Percentiles rank a stretch among this genome's conserved stretches.
These are phyloP conservation scores for Cliona cf. orientalis DNA, from an alignment of 37 sponge, comb jelly and placozoan genomes.

Conservation along the genomic window DNA sequence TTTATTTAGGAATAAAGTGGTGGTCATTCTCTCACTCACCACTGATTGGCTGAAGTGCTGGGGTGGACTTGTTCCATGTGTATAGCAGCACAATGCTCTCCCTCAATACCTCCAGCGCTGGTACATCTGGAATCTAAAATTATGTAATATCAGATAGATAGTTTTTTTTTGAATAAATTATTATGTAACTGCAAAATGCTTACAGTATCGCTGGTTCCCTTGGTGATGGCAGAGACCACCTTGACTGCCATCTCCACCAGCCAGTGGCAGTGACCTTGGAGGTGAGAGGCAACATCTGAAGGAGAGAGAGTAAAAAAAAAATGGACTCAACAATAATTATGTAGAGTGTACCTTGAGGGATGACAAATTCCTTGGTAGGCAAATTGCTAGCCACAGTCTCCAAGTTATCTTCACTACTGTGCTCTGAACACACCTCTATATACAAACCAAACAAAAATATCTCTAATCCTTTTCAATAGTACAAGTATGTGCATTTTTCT, in stretches of 20 bases:
- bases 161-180: too few species aligned
- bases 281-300: conserved; percentile 37
- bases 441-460: background rate
- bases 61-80: conserved; percentile 50
- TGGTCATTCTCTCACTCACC: conserved; percentile 1
- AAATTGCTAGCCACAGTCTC: conserved; percentile 28
- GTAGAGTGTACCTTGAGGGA: conserved; percentile 21
- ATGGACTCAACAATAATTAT: background rate
- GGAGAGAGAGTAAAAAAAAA: background rate
- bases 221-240: conserved; percentile 31
- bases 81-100: conserved; percentile 45
- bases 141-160: background rate
- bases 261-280: conserved; percentile 70
- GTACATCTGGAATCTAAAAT: conserved; percentile 24
- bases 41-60: conserved; percentile 23
- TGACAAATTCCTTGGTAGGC: conserved; percentile 8
- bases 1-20: background rate
- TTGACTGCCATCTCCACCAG: conserved; percentile 52
- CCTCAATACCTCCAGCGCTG: conserved; percentile 28
- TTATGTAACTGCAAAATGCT: too few species aligned
- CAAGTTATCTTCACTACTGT: conserved; percentile 41
- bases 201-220: background rate
- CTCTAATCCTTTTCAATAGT: background rate
- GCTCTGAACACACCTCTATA: conserved; percentile 14
- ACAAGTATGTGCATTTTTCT: background rate